Percentiles rank a stretch among this genome's conserved stretches.
These are phyloP conservation scores for Candoia aspera DNA, from an alignment of 2,113 vertebrate species.

Conservation along the genomic window DNA sequence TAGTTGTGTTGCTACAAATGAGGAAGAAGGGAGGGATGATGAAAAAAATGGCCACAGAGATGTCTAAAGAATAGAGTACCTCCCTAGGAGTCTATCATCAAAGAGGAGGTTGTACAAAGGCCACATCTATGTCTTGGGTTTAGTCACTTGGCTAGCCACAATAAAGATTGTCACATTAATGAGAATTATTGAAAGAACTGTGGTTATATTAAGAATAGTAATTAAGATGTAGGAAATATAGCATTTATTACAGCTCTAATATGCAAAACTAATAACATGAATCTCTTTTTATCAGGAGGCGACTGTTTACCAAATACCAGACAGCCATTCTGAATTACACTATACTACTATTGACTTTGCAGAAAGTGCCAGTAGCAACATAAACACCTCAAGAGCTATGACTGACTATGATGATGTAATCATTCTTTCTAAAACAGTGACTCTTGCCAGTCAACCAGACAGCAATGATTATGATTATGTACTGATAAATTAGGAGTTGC, in stretches of 20 bases:
- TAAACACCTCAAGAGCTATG: neutral
- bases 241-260: neutral
- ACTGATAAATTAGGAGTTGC: constrained; percentile 30
- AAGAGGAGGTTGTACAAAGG: neutral
- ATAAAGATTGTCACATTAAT: neutral
- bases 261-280: neutral
- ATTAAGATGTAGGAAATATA: fast-evolving
- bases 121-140: neutral
- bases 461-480: constrained; percentile 62
- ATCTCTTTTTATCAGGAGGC: constrained; percentile 26
- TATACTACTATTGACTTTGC: constrained; percentile 49
- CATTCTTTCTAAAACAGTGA: neutral
- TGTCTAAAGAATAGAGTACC: neutral
- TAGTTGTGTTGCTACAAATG: neutral
- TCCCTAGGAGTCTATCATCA: neutral
- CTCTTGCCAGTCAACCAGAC: constrained; percentile 2
- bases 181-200: neutral
- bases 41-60: neutral
- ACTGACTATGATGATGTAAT: constrained; percentile 57
- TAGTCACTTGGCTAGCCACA: neutral
- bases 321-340: constrained; percentile 36
- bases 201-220: neutral
- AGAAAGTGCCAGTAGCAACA: neutral
- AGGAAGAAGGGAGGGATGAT: neutral
- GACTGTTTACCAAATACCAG: neutral